Evolutionary conservation across 2,113 vertebrate species (phyloP).

Genomic region (Gobius niger): DNA sequence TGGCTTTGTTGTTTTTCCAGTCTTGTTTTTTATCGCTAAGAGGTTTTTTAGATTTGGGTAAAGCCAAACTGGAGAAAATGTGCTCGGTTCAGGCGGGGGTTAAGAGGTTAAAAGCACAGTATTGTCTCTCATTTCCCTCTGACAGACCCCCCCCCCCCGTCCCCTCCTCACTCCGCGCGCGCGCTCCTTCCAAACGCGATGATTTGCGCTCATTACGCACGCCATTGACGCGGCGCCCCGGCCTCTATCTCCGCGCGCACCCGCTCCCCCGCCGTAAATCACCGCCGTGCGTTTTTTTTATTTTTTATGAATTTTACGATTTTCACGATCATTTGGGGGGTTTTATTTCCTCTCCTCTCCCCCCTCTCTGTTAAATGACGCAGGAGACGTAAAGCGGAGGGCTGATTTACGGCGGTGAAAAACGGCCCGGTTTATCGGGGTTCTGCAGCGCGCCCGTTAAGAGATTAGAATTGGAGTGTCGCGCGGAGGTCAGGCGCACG

Average conservation of each 20-base stretch:
- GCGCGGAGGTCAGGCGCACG: constrained; percentile 61
- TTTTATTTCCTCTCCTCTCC: constrained; percentile 13
- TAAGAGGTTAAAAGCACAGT: too few species aligned
- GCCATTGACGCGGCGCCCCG: constrained; percentile 53
- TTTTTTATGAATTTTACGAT: constrained; percentile 61
- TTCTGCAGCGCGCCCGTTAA: constrained; percentile 52
- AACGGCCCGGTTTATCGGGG: constrained; percentile 69
- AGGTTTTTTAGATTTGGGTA: too few species aligned
- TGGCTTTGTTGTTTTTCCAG: too few species aligned
- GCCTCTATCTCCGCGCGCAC: constrained; percentile 60
- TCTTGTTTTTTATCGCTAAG: too few species aligned
- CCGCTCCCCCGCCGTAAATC: constrained; percentile 54
- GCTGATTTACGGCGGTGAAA: constrained; percentile 61
- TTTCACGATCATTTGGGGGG: too few species aligned
- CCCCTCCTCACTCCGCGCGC: not conserved
- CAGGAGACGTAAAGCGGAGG: constrained; percentile 60
- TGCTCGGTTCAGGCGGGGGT: too few species aligned
- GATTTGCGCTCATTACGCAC: constrained; percentile 68
- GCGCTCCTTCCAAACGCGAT: too few species aligned
- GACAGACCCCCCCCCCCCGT: too few species aligned
- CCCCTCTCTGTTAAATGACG: constrained; percentile 65
- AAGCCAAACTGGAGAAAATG: too few species aligned
- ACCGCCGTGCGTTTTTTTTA: constrained; percentile 51
- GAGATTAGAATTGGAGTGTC: constrained; percentile 67
- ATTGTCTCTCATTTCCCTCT: too few species aligned